These are phyloP conservation scores for Caenorhabditis macrosperma DNA, from an alignment of 2,888 invertebrate species.

Conservation along the genomic window DNA sequence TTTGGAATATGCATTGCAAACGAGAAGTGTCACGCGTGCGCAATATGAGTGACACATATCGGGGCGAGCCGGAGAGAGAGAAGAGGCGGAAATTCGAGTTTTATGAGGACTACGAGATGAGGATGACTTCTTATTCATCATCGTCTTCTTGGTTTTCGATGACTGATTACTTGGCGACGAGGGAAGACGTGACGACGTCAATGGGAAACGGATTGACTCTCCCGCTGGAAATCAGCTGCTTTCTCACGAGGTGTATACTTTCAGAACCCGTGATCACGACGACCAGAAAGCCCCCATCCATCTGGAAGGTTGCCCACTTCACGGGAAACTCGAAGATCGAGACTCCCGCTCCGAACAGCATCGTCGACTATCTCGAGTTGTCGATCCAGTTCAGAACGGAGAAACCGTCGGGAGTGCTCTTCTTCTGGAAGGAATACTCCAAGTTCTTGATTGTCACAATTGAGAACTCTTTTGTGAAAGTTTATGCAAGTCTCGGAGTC, in stretches of 20 bases:
- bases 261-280: conserved; percentile 9
- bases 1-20: conserved; percentile 52
- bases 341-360: conserved; percentile 39
- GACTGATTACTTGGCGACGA: neutral
- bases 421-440: conserved; percentile 62
- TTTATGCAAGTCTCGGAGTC: conserved; percentile 63
- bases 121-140: neutral
- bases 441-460: conserved; percentile 62
- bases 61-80: neutral
- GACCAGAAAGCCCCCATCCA: conserved; percentile 6
- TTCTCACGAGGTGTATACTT: neutral
- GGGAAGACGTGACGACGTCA: neutral
- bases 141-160: neutral
- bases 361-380: conserved; percentile 50
- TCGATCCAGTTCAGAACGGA: conserved; percentile 56
- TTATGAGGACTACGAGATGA: conserved; percentile 20
- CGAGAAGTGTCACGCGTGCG: conserved; percentile 37
- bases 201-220: neutral
- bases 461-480: conserved; percentile 59
- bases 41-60: conserved; percentile 49
- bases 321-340: conserved; percentile 31
- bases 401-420: conserved; percentile 55
- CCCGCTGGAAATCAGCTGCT: neutral
- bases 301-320: conserved; percentile 53
- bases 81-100: conserved; percentile 32